Percentiles rank a stretch among this genome's conserved stretches.
phyloP scores from a whole-genome alignment of 2,797 vertebrate genomes.

The Leptatherina wallacei region DNA sequence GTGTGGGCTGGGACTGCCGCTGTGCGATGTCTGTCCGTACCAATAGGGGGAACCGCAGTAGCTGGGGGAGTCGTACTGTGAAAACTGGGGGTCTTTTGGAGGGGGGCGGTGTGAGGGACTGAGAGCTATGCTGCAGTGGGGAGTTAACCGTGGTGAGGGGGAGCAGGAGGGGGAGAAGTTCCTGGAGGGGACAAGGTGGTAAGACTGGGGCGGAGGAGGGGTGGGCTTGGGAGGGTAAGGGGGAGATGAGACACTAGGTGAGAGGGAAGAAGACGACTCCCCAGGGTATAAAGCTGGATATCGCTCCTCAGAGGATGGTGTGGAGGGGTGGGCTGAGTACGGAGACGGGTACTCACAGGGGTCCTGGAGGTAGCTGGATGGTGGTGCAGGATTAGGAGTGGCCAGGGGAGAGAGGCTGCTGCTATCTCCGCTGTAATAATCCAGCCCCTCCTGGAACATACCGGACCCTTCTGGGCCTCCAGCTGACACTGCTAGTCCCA shows the following conservation, averaged over 20 bases:
- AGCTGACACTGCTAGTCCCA: slow-evolving; percentile 68
- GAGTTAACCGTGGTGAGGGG: slow-evolving; percentile 87
- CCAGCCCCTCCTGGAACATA: slow-evolving; percentile 93
- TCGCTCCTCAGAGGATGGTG: slow-evolving; percentile 95
- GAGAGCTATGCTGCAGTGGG: slow-evolving; percentile 80
- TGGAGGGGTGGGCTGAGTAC: slow-evolving; percentile 97
- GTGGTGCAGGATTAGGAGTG: slow-evolving; percentile 82
- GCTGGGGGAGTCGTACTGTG: slow-evolving; percentile 95
- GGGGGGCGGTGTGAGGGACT: slow-evolving; percentile 82
- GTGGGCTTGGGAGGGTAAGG: slow-evolving; percentile 88
- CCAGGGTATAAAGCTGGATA: slow-evolving; percentile 92
- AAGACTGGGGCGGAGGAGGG: slow-evolving; percentile 86
- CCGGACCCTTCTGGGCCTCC: slow-evolving; percentile 75
- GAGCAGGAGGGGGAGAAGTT: slow-evolving; percentile 97
- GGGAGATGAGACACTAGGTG: slow-evolving; percentile 90
- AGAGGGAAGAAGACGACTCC: slow-evolving; percentile 88
- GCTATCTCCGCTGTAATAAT: slow-evolving; percentile 98
- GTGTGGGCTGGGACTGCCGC: slow-evolving; percentile 91
- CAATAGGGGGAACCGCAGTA: slow-evolving; percentile 96
- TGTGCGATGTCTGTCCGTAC: slow-evolving; percentile 92
- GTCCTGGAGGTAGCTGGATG: slow-evolving; percentile 89
- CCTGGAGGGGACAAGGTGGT: slow-evolving; percentile 85
- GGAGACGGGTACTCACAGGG: slow-evolving; percentile 96
- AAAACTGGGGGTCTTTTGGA: slow-evolving; percentile 89
- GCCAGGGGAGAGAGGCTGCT: slow-evolving; percentile 96